A percentile compares a stretch with the other conserved stretches of the same genome.
These are phyloP conservation scores for Arctocebus calabarensis DNA, from an alignment of 2,797 vertebrate genomes.

Conservation along the genomic window DNA sequence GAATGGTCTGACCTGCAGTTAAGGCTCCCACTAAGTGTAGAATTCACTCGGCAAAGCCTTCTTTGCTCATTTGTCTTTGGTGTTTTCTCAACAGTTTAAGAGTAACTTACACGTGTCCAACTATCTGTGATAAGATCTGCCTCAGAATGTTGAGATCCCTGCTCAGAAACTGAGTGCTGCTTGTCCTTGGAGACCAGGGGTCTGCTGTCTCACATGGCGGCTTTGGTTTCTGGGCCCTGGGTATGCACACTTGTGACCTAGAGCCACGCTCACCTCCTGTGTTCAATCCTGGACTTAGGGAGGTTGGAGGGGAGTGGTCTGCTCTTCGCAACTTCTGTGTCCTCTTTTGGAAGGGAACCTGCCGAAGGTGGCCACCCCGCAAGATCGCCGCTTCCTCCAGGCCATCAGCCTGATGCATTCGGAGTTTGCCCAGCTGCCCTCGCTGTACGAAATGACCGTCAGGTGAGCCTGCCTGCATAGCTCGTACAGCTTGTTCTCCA, in stretches of 20 bases:
- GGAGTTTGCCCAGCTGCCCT: conserved; percentile 91
- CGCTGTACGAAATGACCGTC: conserved; percentile 93
- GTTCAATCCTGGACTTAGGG: not conserved
- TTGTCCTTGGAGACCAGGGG: rapidly evolving
- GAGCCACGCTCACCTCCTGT: rapidly evolving
- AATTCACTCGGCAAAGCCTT: not conserved
- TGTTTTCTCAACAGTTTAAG: not conserved
- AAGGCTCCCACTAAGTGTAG: not conserved
- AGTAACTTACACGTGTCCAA: not conserved
- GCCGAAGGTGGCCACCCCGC: conserved; percentile 74
- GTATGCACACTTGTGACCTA: rapidly evolving
- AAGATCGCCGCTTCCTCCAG: conserved; percentile 92
- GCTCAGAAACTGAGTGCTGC: not conserved
- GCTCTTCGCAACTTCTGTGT: not conserved
- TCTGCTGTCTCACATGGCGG: not conserved
- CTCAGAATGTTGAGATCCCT: not conserved
- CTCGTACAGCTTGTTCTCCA: rapidly evolving
- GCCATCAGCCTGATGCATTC: conserved; percentile 93
- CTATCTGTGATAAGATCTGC: not conserved
- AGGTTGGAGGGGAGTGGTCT: not conserved
- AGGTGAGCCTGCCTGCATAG: conserved; percentile 89
- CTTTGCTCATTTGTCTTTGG: not conserved
- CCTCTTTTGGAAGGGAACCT: conserved; percentile 90
- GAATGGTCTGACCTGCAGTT: not conserved
- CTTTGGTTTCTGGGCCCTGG: not conserved